Percentiles rank a stretch among this genome's conserved stretches.
Conservation (phyloP, 2,797 vertebrate genomes). For the Galagoides demidoff region DNA sequence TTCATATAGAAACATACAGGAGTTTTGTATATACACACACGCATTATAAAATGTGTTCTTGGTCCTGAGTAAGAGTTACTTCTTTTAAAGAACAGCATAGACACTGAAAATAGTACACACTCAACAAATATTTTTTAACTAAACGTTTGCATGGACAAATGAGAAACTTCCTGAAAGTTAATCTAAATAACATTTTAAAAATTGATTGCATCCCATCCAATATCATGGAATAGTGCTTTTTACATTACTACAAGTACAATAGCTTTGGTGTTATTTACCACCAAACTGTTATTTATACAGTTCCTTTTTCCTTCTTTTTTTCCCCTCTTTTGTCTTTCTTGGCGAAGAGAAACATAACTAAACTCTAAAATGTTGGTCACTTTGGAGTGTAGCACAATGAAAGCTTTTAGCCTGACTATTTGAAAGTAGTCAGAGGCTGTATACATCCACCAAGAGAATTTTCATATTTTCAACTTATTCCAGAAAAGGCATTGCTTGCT, state of each 20-base stretch:
- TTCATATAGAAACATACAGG: not conserved
- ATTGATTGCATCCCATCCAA: not conserved
- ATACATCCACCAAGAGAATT: not conserved
- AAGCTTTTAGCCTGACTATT: not conserved
- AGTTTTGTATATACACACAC: not conserved
- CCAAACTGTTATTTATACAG: not conserved
- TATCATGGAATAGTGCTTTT: not conserved
- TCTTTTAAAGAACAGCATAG: not conserved
- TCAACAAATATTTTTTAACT: constrained; percentile 6
- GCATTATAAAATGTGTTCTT: not conserved
- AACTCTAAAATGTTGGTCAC: not conserved
- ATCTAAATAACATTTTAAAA: not conserved
- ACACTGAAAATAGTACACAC: not conserved
- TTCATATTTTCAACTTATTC: not conserved
- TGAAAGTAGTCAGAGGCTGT: not conserved
- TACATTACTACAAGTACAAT: not conserved
- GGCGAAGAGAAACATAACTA: not conserved
- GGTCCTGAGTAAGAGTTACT: not conserved
- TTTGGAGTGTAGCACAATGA: not conserved
- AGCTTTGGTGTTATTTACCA: not conserved
- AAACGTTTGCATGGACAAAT: not conserved
- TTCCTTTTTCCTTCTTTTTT: not conserved
- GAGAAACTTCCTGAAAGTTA: not conserved
- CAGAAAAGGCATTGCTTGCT: not conserved
- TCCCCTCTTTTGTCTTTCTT: not conserved